Evolutionary conservation across 2,113 vertebrate genomes (phyloP).

Genomic region (Rhabdomys dilectus): DNA sequence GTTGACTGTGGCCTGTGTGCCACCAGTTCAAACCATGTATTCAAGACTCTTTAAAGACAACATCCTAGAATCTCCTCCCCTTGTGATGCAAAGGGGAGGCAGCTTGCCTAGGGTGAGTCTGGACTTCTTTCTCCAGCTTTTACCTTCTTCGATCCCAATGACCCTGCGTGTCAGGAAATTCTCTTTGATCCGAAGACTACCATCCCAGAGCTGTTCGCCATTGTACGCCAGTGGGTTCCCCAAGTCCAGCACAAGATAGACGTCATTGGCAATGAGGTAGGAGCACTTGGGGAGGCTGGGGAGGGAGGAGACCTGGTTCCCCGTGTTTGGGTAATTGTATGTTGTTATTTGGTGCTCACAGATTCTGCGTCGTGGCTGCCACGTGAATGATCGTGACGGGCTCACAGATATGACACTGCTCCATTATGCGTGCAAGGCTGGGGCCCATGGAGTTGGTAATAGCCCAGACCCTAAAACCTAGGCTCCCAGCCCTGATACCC

Average conservation of each 20-base stretch:
- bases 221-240: constrained; percentile 96
- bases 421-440: constrained; percentile 96
- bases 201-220: constrained; percentile 94
- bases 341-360: constrained; percentile 67
- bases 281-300: neutral
- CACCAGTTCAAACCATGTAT: neutral
- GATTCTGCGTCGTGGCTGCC: constrained; percentile 96
- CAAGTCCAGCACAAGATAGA: constrained; percentile 97
- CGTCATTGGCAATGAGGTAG: constrained; percentile 93
- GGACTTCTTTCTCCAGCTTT: constrained; percentile 86
- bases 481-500: neutral
- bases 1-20: neutral
- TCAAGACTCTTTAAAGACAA: neutral
- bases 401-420: constrained; percentile 97
- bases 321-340: neutral
- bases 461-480: neutral
- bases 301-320: neutral
- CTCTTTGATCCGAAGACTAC: constrained; percentile 92
- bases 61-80: neutral
- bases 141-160: constrained; percentile 97
- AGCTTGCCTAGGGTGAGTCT: neutral
- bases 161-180: constrained; percentile 94
- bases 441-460: constrained; percentile 95
- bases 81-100: neutral
- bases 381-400: constrained; percentile 95